These are phyloP conservation scores for Caenorhabditis sp. DNA, from an alignment of 2,888 invertebrate genomes.

Conservation along the genomic window DNA sequence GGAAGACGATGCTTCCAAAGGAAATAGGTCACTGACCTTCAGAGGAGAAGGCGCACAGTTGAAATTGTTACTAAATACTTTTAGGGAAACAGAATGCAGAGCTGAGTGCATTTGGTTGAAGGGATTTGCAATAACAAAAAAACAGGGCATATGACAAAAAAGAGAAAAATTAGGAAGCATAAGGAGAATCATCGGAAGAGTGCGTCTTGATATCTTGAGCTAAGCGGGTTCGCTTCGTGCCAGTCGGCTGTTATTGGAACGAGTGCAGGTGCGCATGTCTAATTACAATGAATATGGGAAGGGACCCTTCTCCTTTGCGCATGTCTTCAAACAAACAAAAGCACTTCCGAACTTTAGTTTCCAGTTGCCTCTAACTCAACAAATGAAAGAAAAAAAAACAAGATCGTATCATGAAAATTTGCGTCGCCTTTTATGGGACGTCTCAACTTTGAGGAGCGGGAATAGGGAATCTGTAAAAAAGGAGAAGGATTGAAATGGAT, in stretches of 20 bases:
- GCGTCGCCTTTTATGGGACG: slow-evolving; percentile 7
- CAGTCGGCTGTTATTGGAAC: slow-evolving; percentile 6
- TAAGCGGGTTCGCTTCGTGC: background rate
- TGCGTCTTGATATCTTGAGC: too few relatives aligned
- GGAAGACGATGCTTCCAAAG: slow-evolving; percentile 17
- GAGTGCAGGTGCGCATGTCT: slow-evolving; percentile 28
- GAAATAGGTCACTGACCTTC: slow-evolving; percentile 63
- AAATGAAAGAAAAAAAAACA: background rate
- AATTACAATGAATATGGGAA: slow-evolving; percentile 24
- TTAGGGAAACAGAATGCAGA: background rate
- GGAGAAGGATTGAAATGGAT: too few relatives aligned
- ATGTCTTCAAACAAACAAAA: background rate
- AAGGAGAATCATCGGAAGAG: too few relatives aligned
- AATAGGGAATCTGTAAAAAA: slow-evolving; percentile 11
- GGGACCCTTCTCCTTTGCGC: background rate
- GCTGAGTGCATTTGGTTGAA: background rate
- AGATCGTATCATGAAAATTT: slow-evolving; percentile 1
- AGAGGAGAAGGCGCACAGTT: slow-evolving; percentile 13
- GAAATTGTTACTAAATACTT: slow-evolving; percentile 57
- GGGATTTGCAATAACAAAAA: background rate
- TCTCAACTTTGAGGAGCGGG: slow-evolving; percentile 1
- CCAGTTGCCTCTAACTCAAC: background rate
- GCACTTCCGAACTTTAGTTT: background rate
- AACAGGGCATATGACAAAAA: background rate
- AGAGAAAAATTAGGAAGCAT: too few relatives aligned